Percentiles rank a stretch among this genome's conserved stretches.
Evolutionary conservation across 2,113 vertebrate genomes (phyloP).

Genomic region (cattle (Bos taurus)): DNA sequence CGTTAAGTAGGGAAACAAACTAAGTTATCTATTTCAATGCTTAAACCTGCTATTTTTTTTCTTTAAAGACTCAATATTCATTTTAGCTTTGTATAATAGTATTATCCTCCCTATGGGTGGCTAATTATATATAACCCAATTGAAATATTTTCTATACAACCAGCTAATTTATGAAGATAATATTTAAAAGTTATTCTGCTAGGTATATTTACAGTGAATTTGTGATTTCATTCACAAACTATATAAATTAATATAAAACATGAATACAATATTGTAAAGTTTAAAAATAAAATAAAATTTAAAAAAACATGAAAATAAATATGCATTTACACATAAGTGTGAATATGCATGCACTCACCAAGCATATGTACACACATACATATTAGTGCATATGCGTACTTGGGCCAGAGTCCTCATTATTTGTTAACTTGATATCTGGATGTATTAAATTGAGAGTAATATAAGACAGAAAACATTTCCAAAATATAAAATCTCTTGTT

Average conservation of each 20-base stretch:
- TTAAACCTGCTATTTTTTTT: background rate
- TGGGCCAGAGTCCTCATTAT: background rate
- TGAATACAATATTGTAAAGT: background rate
- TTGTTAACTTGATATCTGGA: background rate
- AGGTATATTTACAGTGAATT: background rate
- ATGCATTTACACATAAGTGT: too few species aligned
- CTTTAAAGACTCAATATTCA: background rate
- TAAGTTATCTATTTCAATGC: background rate
- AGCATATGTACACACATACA: background rate
- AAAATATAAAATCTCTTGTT: background rate
- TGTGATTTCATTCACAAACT: background rate
- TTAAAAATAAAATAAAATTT: too few species aligned
- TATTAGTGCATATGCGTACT: background rate
- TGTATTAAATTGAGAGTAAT: background rate
- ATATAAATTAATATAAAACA: background rate
- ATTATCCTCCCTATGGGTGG: background rate
- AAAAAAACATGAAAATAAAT: background rate
- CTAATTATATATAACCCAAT: background rate
- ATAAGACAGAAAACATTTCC: background rate
- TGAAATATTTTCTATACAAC: background rate
- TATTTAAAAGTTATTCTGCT: background rate
- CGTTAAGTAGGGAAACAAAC: background rate
- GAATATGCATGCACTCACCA: background rate
- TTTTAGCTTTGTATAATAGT: background rate
- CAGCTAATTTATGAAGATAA: background rate